These are phyloP conservation scores for Holothuria glaberrima DNA, from an alignment of 35 echinoderm and acorn worm genomes.

Conservation along the genomic window DNA sequence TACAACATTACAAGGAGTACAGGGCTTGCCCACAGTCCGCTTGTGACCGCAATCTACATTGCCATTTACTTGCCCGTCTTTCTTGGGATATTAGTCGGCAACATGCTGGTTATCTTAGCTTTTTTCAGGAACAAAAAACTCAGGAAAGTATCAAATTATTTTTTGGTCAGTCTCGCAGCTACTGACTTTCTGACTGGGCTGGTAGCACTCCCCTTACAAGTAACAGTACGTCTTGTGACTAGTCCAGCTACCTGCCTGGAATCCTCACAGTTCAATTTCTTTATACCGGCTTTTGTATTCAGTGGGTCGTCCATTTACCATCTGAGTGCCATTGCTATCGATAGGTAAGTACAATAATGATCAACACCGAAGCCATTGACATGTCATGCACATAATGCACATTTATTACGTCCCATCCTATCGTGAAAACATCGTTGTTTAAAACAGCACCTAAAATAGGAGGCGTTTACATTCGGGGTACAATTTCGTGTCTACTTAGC, in stretches of 20 bases:
- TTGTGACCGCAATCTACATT: constrained; percentile 1
- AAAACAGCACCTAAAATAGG: too few species aligned
- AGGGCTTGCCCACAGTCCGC: background rate
- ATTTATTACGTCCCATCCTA: too few species aligned
- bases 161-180: constrained; percentile 45
- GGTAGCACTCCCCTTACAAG: constrained; percentile 16
- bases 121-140: background rate
- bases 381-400: too few species aligned
- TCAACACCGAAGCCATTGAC: too few species aligned
- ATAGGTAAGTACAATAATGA: constrained; percentile 7
- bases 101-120: constrained; percentile 44
- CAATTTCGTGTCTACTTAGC: too few species aligned
- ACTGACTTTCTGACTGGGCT: constrained; percentile 41
- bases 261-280: constrained; percentile 10
- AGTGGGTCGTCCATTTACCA: constrained; percentile 42
- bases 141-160: constrained; percentile 42
- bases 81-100: constrained; percentile 25
- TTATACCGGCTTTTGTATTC: constrained; percentile 45
- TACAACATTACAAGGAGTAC: background rate
- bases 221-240: constrained; percentile 15
- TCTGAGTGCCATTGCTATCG: constrained; percentile 31
- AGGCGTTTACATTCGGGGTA: too few species aligned
- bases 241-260: constrained; percentile 44
- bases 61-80: constrained; percentile 2
- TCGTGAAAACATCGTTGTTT: too few species aligned